Conservation (phyloP, 2,888 invertebrate genomes). For the Napeogenes sylphis region DNA sequence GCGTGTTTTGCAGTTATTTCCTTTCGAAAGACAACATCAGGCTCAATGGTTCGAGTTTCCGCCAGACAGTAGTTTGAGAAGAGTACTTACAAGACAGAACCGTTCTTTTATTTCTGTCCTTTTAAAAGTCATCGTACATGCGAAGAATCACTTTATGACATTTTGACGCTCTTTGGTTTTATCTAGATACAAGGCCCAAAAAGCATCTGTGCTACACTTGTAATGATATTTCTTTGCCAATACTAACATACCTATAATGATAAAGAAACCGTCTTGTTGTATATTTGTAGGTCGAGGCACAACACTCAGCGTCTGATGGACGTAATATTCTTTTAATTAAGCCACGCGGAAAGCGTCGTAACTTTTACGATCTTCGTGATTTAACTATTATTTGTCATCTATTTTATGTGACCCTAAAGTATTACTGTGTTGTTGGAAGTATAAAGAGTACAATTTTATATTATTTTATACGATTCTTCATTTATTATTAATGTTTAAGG, state of each 20-base stretch:
- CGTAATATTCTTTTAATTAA: conserved; percentile 77
- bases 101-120: neutral
- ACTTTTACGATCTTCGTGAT: conserved; percentile 73
- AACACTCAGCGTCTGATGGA: conserved; percentile 50
- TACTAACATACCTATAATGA: conserved; percentile 19
- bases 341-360: conserved; percentile 70
- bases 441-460: conserved; percentile 26
- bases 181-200: neutral
- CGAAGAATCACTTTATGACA: neutral
- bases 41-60: conserved; percentile 39
- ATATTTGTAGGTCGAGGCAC: conserved; percentile 28
- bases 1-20: conserved; percentile 65
- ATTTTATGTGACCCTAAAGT: conserved; percentile 72
- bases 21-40: conserved; percentile 49
- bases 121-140: neutral
- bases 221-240: conserved; percentile 7
- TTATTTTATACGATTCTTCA: conserved; percentile 16
- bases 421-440: conserved; percentile 44
- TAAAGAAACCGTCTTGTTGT: conserved; percentile 21
- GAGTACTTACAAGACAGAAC: neutral
- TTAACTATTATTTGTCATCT: conserved; percentile 78
- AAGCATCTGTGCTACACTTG: too few relatives aligned
- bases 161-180: neutral
- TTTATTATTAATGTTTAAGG: conserved; percentile 1
- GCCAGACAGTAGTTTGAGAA: conserved; percentile 31